Evolutionary conservation across 1,140 invertebrate species (phyloP).

Genomic region (Venturia canescens): DNA sequence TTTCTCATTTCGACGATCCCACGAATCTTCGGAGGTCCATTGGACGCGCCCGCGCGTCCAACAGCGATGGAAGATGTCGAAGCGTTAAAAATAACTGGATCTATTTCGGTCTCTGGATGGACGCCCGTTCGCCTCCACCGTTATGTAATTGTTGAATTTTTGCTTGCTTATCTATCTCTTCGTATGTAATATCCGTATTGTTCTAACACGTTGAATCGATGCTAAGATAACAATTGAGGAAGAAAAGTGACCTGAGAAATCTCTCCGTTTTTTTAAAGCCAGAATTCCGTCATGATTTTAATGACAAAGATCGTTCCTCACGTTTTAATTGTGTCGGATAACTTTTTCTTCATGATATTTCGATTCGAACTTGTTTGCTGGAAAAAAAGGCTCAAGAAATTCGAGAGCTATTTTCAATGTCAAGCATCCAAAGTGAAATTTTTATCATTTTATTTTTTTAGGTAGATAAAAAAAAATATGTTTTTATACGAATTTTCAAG

Average conservation of each 20-base stretch:
- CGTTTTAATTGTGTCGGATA: not conserved
- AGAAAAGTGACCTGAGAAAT: not conserved
- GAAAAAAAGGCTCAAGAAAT: slow-evolving; percentile 13
- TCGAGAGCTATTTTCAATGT: not conserved
- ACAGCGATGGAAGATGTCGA: slow-evolving; percentile 69
- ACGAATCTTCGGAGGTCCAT: slow-evolving; percentile 55
- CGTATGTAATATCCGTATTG: not conserved
- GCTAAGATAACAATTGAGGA: not conserved
- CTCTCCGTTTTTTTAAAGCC: not conserved
- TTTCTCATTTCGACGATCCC: slow-evolving; percentile 10
- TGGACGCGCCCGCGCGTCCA: slow-evolving; percentile 53
- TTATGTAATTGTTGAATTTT: slow-evolving; percentile 72
- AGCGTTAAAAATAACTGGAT: slow-evolving; percentile 73
- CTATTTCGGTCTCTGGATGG: slow-evolving; percentile 75
- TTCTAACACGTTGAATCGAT: slow-evolving; percentile 19
- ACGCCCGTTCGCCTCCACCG: slow-evolving; percentile 66
- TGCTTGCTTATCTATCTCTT: slow-evolving; percentile 59
- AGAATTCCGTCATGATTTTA: not conserved
- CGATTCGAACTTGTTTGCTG: not conserved
- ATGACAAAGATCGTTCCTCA: not conserved
- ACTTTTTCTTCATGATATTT: not conserved
- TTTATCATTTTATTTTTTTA: not conserved
- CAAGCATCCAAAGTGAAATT: not conserved
- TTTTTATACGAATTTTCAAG: no score
- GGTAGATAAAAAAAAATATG: no score